Evolutionary conservation across 2,113 vertebrate genomes (phyloP), one percentile per base, ranked within the genome.

Genomic region (Apodemus sylvaticus): DNA sequence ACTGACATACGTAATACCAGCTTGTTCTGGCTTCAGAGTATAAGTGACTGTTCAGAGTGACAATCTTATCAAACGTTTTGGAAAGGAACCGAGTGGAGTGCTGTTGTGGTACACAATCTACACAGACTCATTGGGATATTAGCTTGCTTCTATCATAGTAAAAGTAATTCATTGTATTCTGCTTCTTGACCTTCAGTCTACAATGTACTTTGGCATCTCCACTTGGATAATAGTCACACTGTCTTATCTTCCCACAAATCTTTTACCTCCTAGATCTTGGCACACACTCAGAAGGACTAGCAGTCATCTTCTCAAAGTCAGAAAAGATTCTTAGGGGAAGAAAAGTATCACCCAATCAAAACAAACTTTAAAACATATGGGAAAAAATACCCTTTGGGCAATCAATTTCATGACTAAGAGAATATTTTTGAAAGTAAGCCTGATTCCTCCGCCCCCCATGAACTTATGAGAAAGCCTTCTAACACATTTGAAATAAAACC

Each of bases 401-500:
- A 64, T 39, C 60, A 96, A 89, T 97, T 95, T 71, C 42, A 26
- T 91, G 93, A 96, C 62, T 76, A 94, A 87, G 48, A 79, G 55
- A 60, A 76, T 85, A 71, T 88, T 93, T 91, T 90, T 53, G 1
- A n/a, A 96, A 89, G 64, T 88, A 94, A 70, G 39, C 26, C 51
- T 70, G 53, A 58, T 92, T 94, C 88, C n/a, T n/a, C n/a, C n/a
- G n/a, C 36, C 74, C 77, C 68, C 71, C 39, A 76, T 64, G 68
- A 97, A 95, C 2, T 0, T 90, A 79, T 62, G 68, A 98, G 77
- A 86, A 95, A 97, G 94, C 89, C 73, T 96, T 92, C 42, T 95
- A 93, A 79, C 36, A 96, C 86, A 97, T 97, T 95, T 96, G 90
- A 95, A 94, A 93, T 83, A 82, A 95, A 96, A 91, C 90, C 73